Conservation (phyloP, 1,140 invertebrate species). For the Cotesia glomerata region DNA sequence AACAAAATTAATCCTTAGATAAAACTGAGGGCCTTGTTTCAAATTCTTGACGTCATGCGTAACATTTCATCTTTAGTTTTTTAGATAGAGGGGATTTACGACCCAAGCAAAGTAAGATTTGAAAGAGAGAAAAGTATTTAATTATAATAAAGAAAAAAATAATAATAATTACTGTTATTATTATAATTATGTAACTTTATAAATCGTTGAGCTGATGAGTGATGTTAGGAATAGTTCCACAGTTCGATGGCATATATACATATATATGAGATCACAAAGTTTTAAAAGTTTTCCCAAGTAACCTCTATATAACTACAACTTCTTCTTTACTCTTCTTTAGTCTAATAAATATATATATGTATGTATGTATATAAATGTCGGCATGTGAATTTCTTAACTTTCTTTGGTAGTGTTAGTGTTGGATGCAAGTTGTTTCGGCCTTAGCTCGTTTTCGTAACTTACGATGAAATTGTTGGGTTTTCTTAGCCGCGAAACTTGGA, state of each 20-base stretch:
- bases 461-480: constrained; percentile 35
- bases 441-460: constrained; percentile 17
- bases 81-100: too few relatives aligned
- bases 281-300: constrained; percentile 18
- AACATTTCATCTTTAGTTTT: too few relatives aligned
- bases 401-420: constrained; percentile 4
- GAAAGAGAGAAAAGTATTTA: too few relatives aligned
- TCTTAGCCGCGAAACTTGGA: constrained; percentile 25
- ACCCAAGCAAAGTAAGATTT: too few relatives aligned
- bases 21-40: too few relatives aligned
- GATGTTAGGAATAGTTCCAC: constrained; percentile 6
- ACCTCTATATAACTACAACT: background rate
- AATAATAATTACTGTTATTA: too few relatives aligned
- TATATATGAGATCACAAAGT: constrained; percentile 19
- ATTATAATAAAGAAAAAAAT: too few relatives aligned
- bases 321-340: background rate
- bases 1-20: too few relatives aligned
- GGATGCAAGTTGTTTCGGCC: constrained; percentile 28
- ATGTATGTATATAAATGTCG: background rate
- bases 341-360: background rate
- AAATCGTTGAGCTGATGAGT: constrained; percentile 15
- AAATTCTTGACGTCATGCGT: too few relatives aligned
- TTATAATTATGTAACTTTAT: constrained; percentile 6
- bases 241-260: constrained; percentile 2
- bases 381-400: constrained; percentile 35